A percentile compares a stretch with the other conserved stretches of the same genome.
phyloP scores from a whole-genome alignment of 2,113 vertebrate species.

The Neolamprologus devosi region DNA sequence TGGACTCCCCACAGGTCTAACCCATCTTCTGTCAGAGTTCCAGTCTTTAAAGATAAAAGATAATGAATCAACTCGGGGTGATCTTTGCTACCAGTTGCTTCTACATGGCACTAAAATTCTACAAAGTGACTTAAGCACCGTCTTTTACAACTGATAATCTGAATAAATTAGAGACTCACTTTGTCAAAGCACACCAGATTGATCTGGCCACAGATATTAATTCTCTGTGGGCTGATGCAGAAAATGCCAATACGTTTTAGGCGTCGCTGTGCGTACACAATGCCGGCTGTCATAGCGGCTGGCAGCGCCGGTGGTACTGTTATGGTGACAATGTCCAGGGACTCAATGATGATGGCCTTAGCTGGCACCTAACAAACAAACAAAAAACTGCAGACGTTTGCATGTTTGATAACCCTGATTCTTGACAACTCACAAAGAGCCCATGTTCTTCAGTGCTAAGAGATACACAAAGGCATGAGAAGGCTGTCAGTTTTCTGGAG shows the following conservation, averaged over 20 bases:
- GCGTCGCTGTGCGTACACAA: slow-evolving; percentile 92
- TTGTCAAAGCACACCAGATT: slow-evolving; percentile 98
- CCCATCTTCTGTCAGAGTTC: slow-evolving; percentile 96
- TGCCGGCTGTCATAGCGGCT: slow-evolving; percentile 94
- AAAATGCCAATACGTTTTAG: slow-evolving; percentile 88
- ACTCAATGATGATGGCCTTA: slow-evolving; percentile 85
- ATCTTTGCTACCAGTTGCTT: background rate
- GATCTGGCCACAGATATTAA: slow-evolving; percentile 96
- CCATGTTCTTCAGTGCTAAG: background rate
- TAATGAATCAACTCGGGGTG: background rate
- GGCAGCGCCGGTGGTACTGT: slow-evolving; percentile 95
- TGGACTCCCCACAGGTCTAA: slow-evolving; percentile 95
- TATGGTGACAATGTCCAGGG: slow-evolving; percentile 97
- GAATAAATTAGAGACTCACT: slow-evolving; percentile 55
- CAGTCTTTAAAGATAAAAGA: slow-evolving; percentile 73
- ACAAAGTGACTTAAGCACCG: background rate
- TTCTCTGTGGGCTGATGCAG: slow-evolving; percentile 96
- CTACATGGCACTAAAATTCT: background rate
- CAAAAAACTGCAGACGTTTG: background rate
- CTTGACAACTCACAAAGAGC: background rate
- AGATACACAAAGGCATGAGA: background rate
- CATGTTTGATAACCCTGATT: background rate
- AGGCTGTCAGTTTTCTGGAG: background rate
- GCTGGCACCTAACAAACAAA: slow-evolving; percentile 71
- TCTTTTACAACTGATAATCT: background rate